Conservation (phyloP, 2,113 vertebrate species). For the Pachycephala philippinensis region DNA sequence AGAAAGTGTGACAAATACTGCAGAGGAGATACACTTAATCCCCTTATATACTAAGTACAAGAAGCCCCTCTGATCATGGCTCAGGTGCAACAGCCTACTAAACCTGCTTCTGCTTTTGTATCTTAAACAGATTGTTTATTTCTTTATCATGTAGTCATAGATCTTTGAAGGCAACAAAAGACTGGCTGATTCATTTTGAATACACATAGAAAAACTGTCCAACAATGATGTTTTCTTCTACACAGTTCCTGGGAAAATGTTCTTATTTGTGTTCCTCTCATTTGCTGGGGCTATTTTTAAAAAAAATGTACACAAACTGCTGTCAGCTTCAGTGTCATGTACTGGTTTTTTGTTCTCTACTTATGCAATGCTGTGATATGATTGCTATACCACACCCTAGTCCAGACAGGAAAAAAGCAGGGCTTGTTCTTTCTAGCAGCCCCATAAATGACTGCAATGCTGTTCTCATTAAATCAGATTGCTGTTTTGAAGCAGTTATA, state of each 20-base stretch:
- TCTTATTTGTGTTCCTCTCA: not conserved
- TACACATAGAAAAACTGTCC: not conserved
- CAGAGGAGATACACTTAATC: not conserved
- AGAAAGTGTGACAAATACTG: not conserved
- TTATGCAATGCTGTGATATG: not conserved
- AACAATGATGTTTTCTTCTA: not conserved
- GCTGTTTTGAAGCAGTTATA: not conserved
- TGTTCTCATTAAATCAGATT: not conserved
- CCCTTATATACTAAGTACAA: not conserved
- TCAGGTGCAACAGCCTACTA: not conserved
- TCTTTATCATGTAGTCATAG: not conserved
- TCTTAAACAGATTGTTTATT: not conserved
- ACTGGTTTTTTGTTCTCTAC: not conserved
- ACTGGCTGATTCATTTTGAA: not conserved
- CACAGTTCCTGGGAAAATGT: not conserved
- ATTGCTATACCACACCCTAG: not conserved
- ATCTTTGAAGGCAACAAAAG: not conserved
- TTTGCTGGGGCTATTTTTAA: not conserved
- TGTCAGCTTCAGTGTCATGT: not conserved
- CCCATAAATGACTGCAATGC: not conserved
- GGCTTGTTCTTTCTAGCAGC: not conserved
- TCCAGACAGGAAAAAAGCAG: not conserved
- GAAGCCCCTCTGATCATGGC: not conserved
- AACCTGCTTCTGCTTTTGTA: not conserved
- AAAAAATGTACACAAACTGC: not conserved